Percentiles rank a stretch among this genome's conserved stretches.
phyloP scores from a whole-genome alignment of 2,113 vertebrate species.

The Aepyceros melampus region DNA sequence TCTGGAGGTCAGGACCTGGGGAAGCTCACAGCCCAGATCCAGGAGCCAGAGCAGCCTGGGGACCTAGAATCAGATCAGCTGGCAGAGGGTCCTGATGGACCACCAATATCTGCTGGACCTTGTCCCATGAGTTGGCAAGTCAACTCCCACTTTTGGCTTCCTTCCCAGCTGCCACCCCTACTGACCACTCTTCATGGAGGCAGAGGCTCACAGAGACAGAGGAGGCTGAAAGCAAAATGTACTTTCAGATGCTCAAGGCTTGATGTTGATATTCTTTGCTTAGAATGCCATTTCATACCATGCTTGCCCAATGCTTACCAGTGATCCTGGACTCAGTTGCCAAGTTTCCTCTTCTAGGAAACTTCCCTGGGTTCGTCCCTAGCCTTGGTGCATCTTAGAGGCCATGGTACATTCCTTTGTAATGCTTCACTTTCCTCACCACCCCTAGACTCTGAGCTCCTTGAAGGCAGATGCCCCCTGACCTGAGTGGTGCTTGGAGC shows the following conservation, averaged over 20 bases:
- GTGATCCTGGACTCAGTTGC: not conserved
- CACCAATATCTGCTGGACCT: not conserved
- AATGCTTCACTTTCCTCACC: not conserved
- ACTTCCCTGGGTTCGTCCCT: not conserved
- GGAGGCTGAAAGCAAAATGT: not conserved
- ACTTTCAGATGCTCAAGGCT: not conserved
- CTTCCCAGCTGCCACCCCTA: not conserved
- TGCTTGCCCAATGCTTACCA: accelerated
- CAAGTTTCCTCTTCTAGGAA: not conserved
- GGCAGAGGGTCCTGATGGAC: not conserved
- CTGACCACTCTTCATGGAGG: not conserved
- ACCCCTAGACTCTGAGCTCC: not conserved
- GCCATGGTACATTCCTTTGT: not conserved
- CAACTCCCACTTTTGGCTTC: not conserved
- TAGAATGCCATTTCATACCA: accelerated
- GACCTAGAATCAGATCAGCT: not conserved
- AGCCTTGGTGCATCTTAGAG: not conserved
- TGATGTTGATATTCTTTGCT: not conserved
- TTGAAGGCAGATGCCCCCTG: not conserved
- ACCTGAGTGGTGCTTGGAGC: not conserved
- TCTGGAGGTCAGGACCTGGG: not conserved
- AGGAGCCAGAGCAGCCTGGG: too few relatives aligned
- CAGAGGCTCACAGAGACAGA: not conserved
- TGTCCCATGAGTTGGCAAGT: not conserved
- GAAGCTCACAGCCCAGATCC: not conserved